phyloP scores from a whole-genome alignment of 1,140 invertebrate species.

The Drosophila dunni region DNA sequence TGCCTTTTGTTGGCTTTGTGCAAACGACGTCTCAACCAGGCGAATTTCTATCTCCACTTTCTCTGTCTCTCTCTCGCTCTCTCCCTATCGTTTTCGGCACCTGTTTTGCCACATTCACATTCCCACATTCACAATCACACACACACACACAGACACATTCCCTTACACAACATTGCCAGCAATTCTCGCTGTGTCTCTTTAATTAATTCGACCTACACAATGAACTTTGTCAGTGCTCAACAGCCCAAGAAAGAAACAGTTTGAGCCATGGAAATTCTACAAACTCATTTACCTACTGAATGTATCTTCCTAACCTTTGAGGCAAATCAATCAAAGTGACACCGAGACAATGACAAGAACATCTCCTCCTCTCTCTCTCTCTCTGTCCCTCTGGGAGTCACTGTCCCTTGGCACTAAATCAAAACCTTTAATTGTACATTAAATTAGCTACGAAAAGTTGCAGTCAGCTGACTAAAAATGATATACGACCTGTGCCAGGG shows the following conservation, averaged over 20 bases:
- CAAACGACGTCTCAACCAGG: constrained; percentile 52
- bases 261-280: not conserved
- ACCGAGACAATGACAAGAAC: constrained; percentile 16
- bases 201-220: constrained; percentile 66
- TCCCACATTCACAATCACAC: constrained; percentile 33
- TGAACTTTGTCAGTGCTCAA: constrained; percentile 55
- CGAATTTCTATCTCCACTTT: not conserved
- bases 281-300: not conserved
- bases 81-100: constrained; percentile 2
- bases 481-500: constrained; percentile 6
- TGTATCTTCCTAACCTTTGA: constrained; percentile 2
- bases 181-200: constrained; percentile 23
- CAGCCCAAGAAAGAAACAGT: constrained; percentile 22
- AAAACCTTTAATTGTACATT: constrained; percentile 66
- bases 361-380: not conserved
- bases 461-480: constrained; percentile 18
- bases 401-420: constrained; percentile 25
- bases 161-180: constrained; percentile 8
- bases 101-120: constrained; percentile 31
- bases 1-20: constrained; percentile 79
- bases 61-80: not conserved
- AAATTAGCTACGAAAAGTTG: constrained; percentile 55
- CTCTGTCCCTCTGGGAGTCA: too few species aligned
- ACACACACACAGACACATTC: constrained; percentile 21
- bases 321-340: constrained; percentile 67